phyloP scores from a whole-genome alignment of 2,113 vertebrate genomes.

The Oplegnathus fasciatus region DNA sequence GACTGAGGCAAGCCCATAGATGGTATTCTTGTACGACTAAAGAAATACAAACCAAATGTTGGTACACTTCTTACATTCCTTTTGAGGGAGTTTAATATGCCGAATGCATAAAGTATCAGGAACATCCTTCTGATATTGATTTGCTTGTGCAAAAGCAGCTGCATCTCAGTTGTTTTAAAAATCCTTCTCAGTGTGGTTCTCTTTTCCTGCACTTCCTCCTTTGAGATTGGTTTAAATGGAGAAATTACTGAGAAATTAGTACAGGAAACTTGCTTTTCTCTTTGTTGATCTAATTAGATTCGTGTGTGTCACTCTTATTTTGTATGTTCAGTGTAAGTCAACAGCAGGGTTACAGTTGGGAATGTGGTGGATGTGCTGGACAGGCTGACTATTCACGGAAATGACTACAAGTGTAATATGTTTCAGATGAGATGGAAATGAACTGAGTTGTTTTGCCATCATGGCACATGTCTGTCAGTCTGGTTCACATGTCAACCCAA shows the following conservation, averaged over 20 bases:
- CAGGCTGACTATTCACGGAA: background rate
- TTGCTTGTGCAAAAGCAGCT: conserved; percentile 28
- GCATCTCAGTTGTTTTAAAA: conserved; percentile 15
- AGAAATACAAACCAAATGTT: conserved; percentile 59
- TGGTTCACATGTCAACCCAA: conserved; percentile 2
- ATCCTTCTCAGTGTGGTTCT: background rate
- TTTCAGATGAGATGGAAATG: conserved; percentile 14
- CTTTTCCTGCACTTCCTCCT: background rate
- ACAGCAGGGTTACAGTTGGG: background rate
- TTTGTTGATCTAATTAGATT: conserved; percentile 6
- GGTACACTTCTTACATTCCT: conserved; percentile 48
- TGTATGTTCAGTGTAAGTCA: background rate
- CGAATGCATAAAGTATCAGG: conserved; percentile 48
- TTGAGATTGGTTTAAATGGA: conserved; percentile 6
- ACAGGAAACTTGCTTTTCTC: conserved; percentile 5
- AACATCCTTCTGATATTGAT: conserved; percentile 53
- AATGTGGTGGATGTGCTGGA: background rate
- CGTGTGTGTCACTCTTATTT: background rate
- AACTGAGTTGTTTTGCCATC: background rate
- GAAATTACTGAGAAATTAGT: background rate
- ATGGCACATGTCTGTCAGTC: too few relatives aligned
- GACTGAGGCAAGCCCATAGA: conserved; percentile 42
- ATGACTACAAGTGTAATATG: background rate
- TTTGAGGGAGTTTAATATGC: conserved; percentile 27
- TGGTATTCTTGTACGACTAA: conserved; percentile 26